phyloP scores from a whole-genome alignment of 1,140 invertebrate genomes.

The Drosophila bocqueti region DNA sequence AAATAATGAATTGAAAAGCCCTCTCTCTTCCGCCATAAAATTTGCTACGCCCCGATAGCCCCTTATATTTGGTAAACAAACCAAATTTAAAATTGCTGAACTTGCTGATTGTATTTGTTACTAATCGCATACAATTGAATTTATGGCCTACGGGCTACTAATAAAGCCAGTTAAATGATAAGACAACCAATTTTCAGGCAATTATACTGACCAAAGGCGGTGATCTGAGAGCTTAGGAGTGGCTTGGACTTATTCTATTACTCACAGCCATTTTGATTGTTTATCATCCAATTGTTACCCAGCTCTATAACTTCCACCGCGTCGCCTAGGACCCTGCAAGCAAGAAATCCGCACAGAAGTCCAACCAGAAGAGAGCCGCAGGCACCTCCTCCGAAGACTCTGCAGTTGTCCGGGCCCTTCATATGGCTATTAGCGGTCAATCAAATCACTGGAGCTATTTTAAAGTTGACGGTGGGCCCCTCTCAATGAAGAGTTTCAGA shows the following conservation, averaged over 20 bases:
- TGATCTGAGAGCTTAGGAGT: neutral
- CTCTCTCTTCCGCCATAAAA: conserved; percentile 1
- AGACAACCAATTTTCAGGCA: conserved; percentile 6
- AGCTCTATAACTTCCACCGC: conserved; percentile 68
- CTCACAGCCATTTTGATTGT: conserved; percentile 76
- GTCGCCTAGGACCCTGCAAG: conserved; percentile 38
- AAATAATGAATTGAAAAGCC: neutral
- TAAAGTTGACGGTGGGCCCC: conserved; percentile 18
- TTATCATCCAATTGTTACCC: conserved; percentile 62
- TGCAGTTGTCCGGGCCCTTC: neutral
- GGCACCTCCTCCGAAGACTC: conserved; percentile 8
- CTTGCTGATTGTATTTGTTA: conserved; percentile 30
- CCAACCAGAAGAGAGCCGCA: conserved; percentile 15
- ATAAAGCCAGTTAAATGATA: neutral
- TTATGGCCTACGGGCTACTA: conserved; percentile 32
- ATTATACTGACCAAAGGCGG: neutral
- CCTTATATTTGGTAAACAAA: conserved; percentile 25
- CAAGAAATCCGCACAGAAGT: conserved; percentile 33
- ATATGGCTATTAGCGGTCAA: conserved; percentile 18
- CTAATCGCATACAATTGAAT: conserved; percentile 29
- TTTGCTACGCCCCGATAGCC: conserved; percentile 14
- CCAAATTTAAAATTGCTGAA: conserved; percentile 2
- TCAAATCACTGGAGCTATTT: conserved; percentile 25
- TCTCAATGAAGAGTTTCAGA: conserved; percentile 20
- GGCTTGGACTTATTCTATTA: conserved; percentile 8